phyloP scores from a whole-genome alignment of 64 coral and sea anemone genomes.

The Montipora foliosa region DNA sequence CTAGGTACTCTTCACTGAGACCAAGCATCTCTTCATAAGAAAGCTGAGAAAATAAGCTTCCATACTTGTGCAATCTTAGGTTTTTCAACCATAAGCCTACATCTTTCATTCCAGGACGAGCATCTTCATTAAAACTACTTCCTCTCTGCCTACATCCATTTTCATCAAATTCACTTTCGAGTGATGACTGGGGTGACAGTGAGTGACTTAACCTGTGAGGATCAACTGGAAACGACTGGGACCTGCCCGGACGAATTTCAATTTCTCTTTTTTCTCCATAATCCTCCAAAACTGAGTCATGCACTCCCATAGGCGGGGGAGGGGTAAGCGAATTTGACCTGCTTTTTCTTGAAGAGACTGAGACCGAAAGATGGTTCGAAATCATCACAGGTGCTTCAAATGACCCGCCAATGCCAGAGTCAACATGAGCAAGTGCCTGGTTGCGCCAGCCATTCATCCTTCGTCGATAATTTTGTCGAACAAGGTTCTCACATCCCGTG shows the following conservation, averaged over 20 bases:
- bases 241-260: slow-evolving; percentile 95
- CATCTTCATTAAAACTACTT: slow-evolving; percentile 86
- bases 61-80: slow-evolving; percentile 97
- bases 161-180: slow-evolving; percentile 96
- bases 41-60: slow-evolving; percentile 83
- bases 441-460: slow-evolving; percentile 86
- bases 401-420: slow-evolving; percentile 87
- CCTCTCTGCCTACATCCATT: slow-evolving; percentile 44
- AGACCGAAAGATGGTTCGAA: slow-evolving; percentile 29
- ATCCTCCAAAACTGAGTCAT: slow-evolving; percentile 77
- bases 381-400: slow-evolving; percentile 60
- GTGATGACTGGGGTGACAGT: slow-evolving; percentile 94
- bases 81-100: slow-evolving; percentile 85
- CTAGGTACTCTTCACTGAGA: slow-evolving; percentile 73
- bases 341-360: slow-evolving; percentile 57
- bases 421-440: slow-evolving; percentile 81
- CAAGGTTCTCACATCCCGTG: slow-evolving; percentile 83
- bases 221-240: slow-evolving; percentile 99
- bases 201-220: slow-evolving; percentile 86
- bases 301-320: slow-evolving; percentile 75
- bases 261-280: slow-evolving; percentile 74
- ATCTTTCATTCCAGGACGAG: slow-evolving; percentile 95
- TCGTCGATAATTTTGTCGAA: slow-evolving; percentile 78
- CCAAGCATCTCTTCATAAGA: slow-evolving; percentile 97
- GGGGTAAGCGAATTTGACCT: slow-evolving; percentile 90